Base-by-base conservation (phyloP, 2,113 vertebrate species). In the Aix galericulata region DNA sequence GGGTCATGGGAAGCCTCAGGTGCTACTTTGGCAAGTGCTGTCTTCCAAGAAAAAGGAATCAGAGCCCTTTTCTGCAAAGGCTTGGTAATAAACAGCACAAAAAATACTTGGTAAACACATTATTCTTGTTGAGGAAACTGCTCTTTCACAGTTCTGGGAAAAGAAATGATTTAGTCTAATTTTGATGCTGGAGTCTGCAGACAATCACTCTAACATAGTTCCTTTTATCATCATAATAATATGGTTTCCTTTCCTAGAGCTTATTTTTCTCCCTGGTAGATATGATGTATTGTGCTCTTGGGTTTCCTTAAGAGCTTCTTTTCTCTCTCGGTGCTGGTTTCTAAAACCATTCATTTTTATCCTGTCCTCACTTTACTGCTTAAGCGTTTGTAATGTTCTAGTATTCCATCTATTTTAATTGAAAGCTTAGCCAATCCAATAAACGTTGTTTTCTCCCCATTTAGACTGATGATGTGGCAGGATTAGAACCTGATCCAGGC, bases 111-210 rank as follows among this genome's bases (percentile, higher is more conserved):
- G 85, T 95, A 95, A 95, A 89, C 79, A 80, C 32, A 83, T 94
- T 86, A 89, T 89, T 95, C 82, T 52, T 67, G 26, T 13, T 34
- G 50, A 88, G 42, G 50, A 80, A 91, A 71, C 34, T 77, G n/a
- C 46, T 89, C 42, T 93, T 91, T 42, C 9, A 17, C 42, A 86
- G 52, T 95, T 91, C 85, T 94, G 82, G 72, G 89, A 86, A 93
- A 89, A 91, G 18, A 86, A 95, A 93, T 93, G 64, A 78, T 95
- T 91, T 91, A 72, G 59, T 74, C 72, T 89, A 79, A 89, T 96
- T 96, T 71, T 88, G 91, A 86, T 88, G 64, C n/a, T 89, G 64
- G 17, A 94, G 38, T 91, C 72, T 67, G 52, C 55, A 88, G 75
- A 92, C 63, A 93, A 80, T 91, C 78, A 71, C 36, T 91, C 53